These are phyloP conservation scores for Corythornis madagascariensis DNA, from an alignment of 2,113 vertebrate genomes.

Conservation along the genomic window DNA sequence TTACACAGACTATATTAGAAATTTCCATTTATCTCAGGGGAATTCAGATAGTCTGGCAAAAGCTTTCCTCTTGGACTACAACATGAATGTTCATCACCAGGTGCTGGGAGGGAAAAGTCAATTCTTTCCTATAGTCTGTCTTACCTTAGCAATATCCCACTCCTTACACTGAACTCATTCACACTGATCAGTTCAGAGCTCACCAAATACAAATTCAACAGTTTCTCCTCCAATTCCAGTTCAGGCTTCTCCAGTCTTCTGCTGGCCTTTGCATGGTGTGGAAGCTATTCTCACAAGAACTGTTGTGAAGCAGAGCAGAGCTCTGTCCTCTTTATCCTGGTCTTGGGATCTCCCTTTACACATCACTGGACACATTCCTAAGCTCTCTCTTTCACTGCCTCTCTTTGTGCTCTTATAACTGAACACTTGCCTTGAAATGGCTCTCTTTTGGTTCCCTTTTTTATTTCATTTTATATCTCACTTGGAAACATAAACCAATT, in stretches of 20 bases:
- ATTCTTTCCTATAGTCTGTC: not conserved
- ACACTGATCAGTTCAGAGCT: not conserved
- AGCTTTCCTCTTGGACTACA: constrained; percentile 13
- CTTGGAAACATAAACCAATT: not conserved
- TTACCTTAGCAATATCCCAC: not conserved
- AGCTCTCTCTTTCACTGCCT: not conserved
- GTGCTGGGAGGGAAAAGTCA: not conserved
- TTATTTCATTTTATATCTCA: not conserved
- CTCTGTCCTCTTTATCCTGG: not conserved
- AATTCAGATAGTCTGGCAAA: constrained; percentile 26
- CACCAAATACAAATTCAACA: not conserved
- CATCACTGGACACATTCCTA: not conserved
- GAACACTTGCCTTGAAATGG: not conserved
- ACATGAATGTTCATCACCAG: constrained; percentile 10
- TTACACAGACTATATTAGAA: constrained; percentile 8
- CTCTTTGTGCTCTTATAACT: not conserved
- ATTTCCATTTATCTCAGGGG: constrained; percentile 55
- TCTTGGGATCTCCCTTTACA: not conserved
- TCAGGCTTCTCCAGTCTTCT: not conserved
- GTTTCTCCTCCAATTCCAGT: not conserved
- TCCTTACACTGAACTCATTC: not conserved
- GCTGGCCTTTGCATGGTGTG: not conserved
- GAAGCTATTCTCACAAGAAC: not conserved
- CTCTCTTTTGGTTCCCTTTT: not conserved
- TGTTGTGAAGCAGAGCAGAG: not conserved